These are phyloP conservation scores for Anodontia alba DNA, from an alignment of 2,888 invertebrate genomes.

Conservation along the genomic window DNA sequence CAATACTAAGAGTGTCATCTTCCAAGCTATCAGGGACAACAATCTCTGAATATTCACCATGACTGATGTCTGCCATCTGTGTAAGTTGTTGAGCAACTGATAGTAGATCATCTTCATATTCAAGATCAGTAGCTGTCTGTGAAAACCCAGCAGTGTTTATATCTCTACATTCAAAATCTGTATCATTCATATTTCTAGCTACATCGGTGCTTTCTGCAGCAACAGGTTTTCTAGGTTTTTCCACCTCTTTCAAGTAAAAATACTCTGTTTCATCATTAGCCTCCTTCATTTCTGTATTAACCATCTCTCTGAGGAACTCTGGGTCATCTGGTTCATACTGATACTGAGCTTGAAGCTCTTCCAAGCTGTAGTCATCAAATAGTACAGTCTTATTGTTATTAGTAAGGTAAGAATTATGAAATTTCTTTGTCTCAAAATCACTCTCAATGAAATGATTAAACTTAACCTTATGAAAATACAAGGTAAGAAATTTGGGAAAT, in stretches of 20 bases:
- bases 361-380: background rate
- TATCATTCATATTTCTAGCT: background rate
- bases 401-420: background rate
- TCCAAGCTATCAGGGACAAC: background rate
- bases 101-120: background rate
- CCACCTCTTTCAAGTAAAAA: background rate
- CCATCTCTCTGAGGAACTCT: background rate
- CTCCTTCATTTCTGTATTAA: background rate
- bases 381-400: background rate
- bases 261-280: background rate
- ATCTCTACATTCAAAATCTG: background rate
- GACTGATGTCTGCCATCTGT: background rate
- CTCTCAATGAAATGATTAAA: background rate
- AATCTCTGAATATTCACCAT: background rate
- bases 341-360: background rate
- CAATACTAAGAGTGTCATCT: background rate
- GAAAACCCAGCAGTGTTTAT: background rate
- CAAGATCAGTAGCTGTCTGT: background rate
- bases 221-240: background rate
- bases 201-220: background rate
- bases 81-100: background rate
- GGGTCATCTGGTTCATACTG: background rate
- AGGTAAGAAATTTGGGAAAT: background rate
- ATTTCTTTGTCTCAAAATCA: background rate
- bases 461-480: background rate